phyloP scores from a whole-genome alignment of 2,797 vertebrate species.

The Monodelphis domestica region DNA sequence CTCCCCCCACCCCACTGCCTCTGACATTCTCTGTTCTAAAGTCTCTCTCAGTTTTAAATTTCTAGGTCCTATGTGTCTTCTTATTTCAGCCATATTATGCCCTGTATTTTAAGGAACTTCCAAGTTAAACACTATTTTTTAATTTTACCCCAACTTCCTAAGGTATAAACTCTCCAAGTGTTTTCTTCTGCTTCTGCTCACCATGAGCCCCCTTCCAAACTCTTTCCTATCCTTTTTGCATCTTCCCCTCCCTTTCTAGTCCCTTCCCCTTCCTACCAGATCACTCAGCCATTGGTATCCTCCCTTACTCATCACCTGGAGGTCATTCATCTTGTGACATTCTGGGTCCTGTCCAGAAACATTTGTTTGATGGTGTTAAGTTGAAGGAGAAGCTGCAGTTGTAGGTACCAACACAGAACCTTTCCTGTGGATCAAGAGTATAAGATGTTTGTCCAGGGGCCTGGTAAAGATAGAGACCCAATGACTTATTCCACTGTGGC shows the following conservation, averaged over 20 bases:
- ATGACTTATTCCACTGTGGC: background rate
- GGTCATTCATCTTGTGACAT: slow-evolving; percentile 43
- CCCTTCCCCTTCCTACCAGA: background rate
- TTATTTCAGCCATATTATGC: background rate
- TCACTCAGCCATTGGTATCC: background rate
- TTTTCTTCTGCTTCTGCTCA: background rate
- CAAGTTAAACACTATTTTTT: background rate
- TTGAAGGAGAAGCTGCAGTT: slow-evolving; percentile 56
- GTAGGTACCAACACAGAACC: slow-evolving; percentile 57
- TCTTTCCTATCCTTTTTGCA: background rate
- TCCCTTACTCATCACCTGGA: slow-evolving; percentile 63
- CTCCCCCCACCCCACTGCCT: too few species aligned
- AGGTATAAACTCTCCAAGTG: background rate
- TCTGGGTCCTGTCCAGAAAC: slow-evolving; percentile 69
- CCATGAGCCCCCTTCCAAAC: background rate
- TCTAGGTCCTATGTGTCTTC: too few species aligned
- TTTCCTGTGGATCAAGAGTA: slow-evolving; percentile 53
- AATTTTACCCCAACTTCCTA: background rate
- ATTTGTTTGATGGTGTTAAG: slow-evolving; percentile 40
- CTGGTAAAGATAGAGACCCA: background rate
- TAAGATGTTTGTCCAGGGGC: background rate
- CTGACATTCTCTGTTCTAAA: too few species aligned
- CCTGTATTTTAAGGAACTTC: background rate
- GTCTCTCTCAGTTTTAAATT: too few species aligned
- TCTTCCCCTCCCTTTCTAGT: background rate